phyloP scores from a whole-genome alignment of 2,797 vertebrate species.

The Hirundo rustica region DNA sequence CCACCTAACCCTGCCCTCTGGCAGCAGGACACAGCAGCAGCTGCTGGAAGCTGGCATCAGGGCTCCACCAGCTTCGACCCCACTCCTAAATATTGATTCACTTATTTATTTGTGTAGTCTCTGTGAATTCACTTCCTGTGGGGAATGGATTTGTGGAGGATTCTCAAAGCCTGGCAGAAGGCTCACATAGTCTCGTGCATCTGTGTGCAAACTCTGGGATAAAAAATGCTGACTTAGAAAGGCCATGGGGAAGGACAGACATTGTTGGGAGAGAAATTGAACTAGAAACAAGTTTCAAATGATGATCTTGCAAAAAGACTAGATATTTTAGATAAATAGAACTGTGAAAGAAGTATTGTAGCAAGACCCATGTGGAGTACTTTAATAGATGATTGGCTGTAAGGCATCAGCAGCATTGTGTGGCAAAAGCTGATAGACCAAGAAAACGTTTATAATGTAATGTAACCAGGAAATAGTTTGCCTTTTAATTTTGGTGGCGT shows the following conservation, averaged over 20 bases:
- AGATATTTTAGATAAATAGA: too few relatives aligned
- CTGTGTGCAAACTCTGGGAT: not conserved
- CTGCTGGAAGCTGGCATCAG: not conserved
- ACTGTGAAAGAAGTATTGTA: too few relatives aligned
- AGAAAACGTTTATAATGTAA: not conserved
- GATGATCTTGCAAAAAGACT: too few relatives aligned
- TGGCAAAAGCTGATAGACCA: too few relatives aligned
- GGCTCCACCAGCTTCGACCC: not conserved
- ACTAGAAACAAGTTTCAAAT: too few relatives aligned
- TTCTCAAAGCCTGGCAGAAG: not conserved
- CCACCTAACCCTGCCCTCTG: accelerated
- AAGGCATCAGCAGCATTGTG: too few relatives aligned
- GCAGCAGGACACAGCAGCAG: not conserved
- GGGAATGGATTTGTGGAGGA: not conserved
- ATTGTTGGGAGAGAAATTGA: not conserved
- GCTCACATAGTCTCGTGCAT: too few relatives aligned
- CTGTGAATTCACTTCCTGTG: not conserved
- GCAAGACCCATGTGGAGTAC: too few relatives aligned
- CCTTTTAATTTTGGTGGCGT: not conserved
- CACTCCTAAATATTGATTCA: not conserved
- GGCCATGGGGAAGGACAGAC: not conserved
- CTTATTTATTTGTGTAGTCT: not conserved
- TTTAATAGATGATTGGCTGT: too few relatives aligned
- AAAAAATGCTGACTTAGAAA: not conserved
- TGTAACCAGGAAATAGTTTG: not conserved